A percentile compares a stretch with the other conserved stretches of the same genome.
Conservation (phyloP, 2,113 vertebrate species). For the Asarcornis scutulata region DNA sequence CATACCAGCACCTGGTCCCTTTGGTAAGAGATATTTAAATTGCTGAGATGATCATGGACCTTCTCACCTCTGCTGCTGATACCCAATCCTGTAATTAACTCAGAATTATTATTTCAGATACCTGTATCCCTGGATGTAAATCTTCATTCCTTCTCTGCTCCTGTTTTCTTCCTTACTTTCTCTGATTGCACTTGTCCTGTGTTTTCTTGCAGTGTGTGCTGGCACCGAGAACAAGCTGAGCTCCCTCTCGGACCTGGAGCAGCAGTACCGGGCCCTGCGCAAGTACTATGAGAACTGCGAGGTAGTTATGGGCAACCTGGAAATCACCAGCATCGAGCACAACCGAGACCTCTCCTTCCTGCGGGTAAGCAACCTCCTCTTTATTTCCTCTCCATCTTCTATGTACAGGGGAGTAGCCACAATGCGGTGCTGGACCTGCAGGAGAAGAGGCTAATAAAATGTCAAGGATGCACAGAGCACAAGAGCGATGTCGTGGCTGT, state of each 20-base stretch:
- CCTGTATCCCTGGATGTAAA: not conserved
- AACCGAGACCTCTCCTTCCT: slow-evolving; percentile 96
- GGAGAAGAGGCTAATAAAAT: not conserved
- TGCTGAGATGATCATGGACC: not conserved
- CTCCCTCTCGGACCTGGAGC: slow-evolving; percentile 95
- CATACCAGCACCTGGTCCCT: not conserved
- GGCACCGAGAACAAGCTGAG: slow-evolving; percentile 98
- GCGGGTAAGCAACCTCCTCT: slow-evolving; percentile 78
- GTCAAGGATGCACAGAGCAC: not conserved
- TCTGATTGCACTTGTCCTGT: not conserved
- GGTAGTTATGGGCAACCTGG: slow-evolving; percentile 98
- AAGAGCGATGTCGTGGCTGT: not conserved
- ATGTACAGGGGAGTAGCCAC: not conserved
- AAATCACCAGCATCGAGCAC: slow-evolving; percentile 97
- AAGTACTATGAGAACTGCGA: slow-evolving; percentile 98
- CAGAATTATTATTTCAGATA: not conserved
- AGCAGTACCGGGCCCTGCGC: slow-evolving; percentile 93
- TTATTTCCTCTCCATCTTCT: not conserved
- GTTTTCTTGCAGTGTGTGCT: slow-evolving; percentile 85
- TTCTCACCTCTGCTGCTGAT: accelerated
- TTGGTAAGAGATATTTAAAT: not conserved
- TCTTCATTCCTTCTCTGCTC: not conserved
- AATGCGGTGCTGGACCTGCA: not conserved
- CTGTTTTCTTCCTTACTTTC: not conserved
- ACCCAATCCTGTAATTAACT: not conserved